Percentiles rank a stretch among this genome's conserved stretches.
Evolutionary conservation across 2,888 invertebrate species (phyloP).

Genomic region (Erynnis tages): DNA sequence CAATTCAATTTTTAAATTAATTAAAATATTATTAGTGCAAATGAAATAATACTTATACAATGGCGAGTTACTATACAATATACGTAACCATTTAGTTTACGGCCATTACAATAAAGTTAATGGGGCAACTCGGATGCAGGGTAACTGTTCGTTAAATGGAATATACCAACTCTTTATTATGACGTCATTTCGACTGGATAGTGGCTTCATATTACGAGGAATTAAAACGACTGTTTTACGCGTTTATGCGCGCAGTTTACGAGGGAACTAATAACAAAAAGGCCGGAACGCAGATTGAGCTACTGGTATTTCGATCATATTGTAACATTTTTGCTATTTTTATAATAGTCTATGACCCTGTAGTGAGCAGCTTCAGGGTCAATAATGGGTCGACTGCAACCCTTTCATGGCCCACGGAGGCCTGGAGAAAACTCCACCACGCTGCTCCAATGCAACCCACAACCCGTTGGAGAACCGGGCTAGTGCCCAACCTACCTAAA

Average conservation of each 20-base stretch:
- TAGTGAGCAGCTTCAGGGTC: not conserved
- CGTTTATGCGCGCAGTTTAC: conserved; percentile 4
- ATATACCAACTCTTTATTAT: conserved; percentile 25
- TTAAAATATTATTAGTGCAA: too few relatives aligned
- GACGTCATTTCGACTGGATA: conserved; percentile 20
- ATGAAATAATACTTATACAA: not conserved
- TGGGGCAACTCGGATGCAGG: conserved; percentile 19
- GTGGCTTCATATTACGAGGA: conserved; percentile 12
- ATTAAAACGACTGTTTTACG: conserved; percentile 18
- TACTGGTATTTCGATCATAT: not conserved
- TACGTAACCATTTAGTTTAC: conserved; percentile 17
- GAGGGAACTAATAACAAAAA: not conserved
- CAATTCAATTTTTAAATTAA: too few relatives aligned
- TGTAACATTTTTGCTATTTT: not conserved
- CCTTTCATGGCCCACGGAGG: too few relatives aligned
- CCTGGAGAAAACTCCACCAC: too few relatives aligned
- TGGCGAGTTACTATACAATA: not conserved
- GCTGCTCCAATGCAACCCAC: too few relatives aligned
- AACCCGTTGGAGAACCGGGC: too few relatives aligned
- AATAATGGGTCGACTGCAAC: too few relatives aligned
- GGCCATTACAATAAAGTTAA: conserved; percentile 25
- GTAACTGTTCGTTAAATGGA: conserved; percentile 24
- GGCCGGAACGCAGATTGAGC: not conserved
- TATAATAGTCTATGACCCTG: not conserved
- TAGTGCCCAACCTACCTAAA: too few relatives aligned